Evolutionary conservation across 2,113 vertebrate species (phyloP).

Genomic region (Romanogobio albipinnatus): DNA sequence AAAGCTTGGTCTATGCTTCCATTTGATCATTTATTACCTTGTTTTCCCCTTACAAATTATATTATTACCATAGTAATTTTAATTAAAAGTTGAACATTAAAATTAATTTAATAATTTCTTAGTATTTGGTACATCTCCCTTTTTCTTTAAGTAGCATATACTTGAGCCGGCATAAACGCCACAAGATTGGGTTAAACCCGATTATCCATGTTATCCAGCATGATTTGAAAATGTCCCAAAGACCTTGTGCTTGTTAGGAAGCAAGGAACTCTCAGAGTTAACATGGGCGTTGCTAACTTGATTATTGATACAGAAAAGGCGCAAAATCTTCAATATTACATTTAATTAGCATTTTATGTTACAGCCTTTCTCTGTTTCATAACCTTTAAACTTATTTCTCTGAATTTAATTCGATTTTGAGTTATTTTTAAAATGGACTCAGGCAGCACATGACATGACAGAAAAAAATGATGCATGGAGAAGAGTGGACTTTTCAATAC

Average conservation of each 20-base stretch:
- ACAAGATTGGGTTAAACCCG: background rate
- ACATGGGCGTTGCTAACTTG: background rate
- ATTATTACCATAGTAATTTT: background rate
- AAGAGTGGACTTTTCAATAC: conserved; percentile 63
- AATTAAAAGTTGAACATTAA: background rate
- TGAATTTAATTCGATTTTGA: background rate
- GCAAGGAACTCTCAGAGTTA: background rate
- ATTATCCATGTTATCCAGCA: background rate
- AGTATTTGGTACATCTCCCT: background rate
- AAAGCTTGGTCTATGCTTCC: background rate
- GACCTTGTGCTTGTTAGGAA: background rate
- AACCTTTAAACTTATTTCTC: background rate
- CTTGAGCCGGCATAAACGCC: no score
- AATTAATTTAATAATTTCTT: background rate
- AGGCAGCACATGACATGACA: background rate
- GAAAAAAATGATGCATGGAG: background rate
- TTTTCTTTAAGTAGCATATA: background rate
- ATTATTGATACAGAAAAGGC: background rate
- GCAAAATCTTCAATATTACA: background rate
- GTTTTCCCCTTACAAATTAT: background rate
- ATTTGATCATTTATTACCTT: background rate
- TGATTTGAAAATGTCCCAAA: background rate
- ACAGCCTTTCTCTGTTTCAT: background rate
- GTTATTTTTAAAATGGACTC: background rate
- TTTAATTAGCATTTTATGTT: background rate